Evolutionary conservation across 2,797 vertebrate species (phyloP), one percentile per base, ranked within the genome.

Genomic region (Gephyroberyx darwinii): DNA sequence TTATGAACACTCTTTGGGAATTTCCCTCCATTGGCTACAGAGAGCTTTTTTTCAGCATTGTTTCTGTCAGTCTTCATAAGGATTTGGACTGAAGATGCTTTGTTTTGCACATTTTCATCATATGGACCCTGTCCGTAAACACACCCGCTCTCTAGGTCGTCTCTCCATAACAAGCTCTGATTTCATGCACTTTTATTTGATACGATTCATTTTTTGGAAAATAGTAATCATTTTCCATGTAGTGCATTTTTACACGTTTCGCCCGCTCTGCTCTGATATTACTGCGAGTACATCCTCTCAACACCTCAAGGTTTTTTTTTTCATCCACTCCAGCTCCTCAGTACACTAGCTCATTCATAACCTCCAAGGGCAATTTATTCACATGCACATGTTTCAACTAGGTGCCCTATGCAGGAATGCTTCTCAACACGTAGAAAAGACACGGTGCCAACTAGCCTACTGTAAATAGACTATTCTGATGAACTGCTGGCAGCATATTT

Each of bases 281-380:
- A 68, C 81, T 60, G 75, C 79, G 69, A 31, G 62, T 82, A 84
- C 85, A 72, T 86, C 81, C 81, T 83, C 84, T 88, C 87, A 84
- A 88, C 88, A 89, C 90, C 86, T 91, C 80, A 8, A 59, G 30
- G 0, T 9, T 80, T 26, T 26, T 65, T 68, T 70, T 64, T 71
- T 54, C 39, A 30, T 48, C 33, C 26, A 17, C n/a, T 37, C 8
- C 31, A 22, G 35, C 65, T 51, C 61, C 63, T 66, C 20, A 72
- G 81, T 82, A 92, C 91, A 92, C 88, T 91, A 86, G 81, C 82
- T 86, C 91, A 90, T 92, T 92, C 91, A 93, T 91, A 85, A 80
- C 80, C 77, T 84, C 83, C 71, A 30, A 77, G 79, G 78, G 60
- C 81, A 79, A 87, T 87, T 87, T 91, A 88, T 90, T 86, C 90